phyloP scores from a whole-genome alignment of 2,113 vertebrate species.

The Sinocyclocheilus anophthalmus region DNA sequence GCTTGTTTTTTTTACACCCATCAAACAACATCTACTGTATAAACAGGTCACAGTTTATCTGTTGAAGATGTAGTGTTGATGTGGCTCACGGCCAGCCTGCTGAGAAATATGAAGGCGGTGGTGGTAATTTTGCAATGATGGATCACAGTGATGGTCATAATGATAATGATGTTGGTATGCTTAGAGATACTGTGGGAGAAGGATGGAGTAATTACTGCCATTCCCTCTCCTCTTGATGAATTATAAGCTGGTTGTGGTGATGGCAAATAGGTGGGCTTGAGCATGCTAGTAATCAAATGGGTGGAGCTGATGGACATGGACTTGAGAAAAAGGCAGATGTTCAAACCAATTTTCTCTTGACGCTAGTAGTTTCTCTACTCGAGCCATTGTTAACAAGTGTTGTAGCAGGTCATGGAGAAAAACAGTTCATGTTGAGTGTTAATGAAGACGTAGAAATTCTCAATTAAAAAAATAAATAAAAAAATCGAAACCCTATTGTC shows the following conservation, averaged over 20 bases:
- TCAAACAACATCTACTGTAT: neutral
- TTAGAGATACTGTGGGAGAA: constrained; percentile 13
- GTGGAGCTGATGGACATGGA: constrained; percentile 34
- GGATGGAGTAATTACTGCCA: constrained; percentile 43
- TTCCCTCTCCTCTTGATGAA: neutral
- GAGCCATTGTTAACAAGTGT: neutral
- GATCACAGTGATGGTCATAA: constrained; percentile 12
- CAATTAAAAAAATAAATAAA: too few species aligned
- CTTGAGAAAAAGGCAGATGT: constrained; percentile 18
- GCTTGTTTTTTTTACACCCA: neutral
- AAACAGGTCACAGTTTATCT: neutral
- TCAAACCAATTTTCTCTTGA: neutral
- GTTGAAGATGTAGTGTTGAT: neutral
- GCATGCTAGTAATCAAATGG: constrained; percentile 48
- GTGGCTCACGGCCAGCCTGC: neutral
- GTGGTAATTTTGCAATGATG: constrained; percentile 29
- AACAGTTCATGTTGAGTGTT: neutral
- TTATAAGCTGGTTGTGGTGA: constrained; percentile 48
- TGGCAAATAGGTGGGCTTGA: constrained; percentile 12
- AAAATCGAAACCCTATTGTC: too few species aligned
- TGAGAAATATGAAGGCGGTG: neutral
- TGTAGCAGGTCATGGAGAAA: neutral
- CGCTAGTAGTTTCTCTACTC: neutral
- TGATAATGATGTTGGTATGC: constrained; percentile 1
- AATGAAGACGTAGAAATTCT: neutral